Evolutionary conservation across 2,888 invertebrate genomes (phyloP).

Genomic region (Hymenopus coronatus): DNA sequence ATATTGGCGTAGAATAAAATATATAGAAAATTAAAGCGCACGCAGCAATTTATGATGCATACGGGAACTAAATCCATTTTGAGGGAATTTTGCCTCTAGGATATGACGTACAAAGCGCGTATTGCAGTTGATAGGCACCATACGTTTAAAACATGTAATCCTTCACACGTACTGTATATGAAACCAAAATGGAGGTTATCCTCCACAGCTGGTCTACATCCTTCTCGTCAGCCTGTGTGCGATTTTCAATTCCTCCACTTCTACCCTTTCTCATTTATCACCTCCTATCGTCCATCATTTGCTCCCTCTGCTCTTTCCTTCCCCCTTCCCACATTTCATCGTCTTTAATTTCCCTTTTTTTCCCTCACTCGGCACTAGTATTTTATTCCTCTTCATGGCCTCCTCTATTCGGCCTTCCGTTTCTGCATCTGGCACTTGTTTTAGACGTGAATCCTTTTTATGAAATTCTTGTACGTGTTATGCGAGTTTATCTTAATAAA

Average conservation of each 20-base stretch:
- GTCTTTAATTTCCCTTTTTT: constrained; percentile 20
- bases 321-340: background rate
- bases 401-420: background rate
- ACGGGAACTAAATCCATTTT: too few species aligned
- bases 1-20: too few species aligned
- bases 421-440: background rate
- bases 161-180: too few species aligned
- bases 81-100: too few species aligned
- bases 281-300: background rate
- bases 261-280: background rate
- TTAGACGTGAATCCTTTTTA: constrained; percentile 21
- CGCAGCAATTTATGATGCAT: too few species aligned
- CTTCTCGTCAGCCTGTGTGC: background rate
- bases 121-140: too few species aligned
- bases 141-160: too few species aligned
- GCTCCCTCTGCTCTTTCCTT: background rate
- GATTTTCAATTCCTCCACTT: background rate
- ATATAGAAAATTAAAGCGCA: too few species aligned
- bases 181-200: background rate
- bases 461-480: constrained; percentile 31
- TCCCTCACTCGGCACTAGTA: background rate
- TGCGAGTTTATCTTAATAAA: constrained; percentile 28
- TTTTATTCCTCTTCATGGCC: constrained; percentile 1
- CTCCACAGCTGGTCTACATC: background rate
- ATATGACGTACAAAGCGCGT: too few species aligned